Conservation (phyloP, 2,113 vertebrate species). For the Panthera tigris region DNA sequence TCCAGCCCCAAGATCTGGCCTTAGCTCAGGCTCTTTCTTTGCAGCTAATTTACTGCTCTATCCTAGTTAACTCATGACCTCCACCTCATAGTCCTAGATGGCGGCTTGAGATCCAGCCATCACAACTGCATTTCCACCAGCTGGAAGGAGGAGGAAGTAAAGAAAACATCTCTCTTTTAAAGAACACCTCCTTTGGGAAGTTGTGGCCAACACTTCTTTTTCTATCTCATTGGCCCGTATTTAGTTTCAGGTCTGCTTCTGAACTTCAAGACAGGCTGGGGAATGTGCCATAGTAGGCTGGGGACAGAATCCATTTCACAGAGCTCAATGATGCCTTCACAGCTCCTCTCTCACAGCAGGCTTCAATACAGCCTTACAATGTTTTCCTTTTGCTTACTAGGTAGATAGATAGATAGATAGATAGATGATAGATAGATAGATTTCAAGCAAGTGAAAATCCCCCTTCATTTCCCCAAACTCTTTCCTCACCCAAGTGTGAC, state of each 20-base stretch:
- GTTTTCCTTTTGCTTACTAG: background rate
- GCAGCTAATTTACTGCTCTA: background rate
- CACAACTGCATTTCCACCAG: background rate
- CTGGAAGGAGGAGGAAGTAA: background rate
- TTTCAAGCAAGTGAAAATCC: background rate
- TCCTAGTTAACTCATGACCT: background rate
- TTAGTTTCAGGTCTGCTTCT: background rate
- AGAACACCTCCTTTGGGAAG: background rate
- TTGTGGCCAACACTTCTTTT: background rate
- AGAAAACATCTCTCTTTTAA: background rate
- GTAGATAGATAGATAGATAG: background rate
- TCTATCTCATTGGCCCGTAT: background rate
- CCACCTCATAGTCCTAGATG: background rate
- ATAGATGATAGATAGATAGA: background rate
- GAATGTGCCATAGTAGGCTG: too few species aligned
- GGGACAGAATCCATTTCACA: background rate
- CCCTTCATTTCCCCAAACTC: background rate
- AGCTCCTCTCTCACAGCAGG: background rate
- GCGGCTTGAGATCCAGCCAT: constrained; percentile 31
- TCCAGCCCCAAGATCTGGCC: background rate
- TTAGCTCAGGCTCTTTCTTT: constrained; percentile 1
- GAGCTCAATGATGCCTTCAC: background rate
- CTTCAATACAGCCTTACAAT: background rate
- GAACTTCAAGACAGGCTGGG: background rate
- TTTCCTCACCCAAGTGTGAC: background rate